Conservation (phyloP, 2,888 invertebrate species). For the Timandra comae region DNA sequence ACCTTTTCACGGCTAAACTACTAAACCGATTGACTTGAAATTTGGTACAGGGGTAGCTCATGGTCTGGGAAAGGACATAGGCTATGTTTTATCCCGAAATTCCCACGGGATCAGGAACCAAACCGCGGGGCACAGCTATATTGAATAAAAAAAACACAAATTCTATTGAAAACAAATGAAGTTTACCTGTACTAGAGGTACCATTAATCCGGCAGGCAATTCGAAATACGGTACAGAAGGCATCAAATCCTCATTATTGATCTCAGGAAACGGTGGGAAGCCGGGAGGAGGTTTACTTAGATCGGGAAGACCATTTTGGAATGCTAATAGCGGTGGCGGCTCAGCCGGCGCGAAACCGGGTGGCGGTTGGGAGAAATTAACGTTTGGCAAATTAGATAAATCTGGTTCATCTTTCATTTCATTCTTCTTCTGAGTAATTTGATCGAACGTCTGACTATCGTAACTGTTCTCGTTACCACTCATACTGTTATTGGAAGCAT, state of each 20-base stretch:
- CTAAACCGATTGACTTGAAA: too few relatives aligned
- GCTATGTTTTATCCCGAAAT: too few relatives aligned
- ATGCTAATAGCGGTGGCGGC: slow-evolving; percentile 50
- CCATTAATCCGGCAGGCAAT: slow-evolving; percentile 97
- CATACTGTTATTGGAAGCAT: slow-evolving; percentile 59
- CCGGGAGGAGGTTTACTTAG: slow-evolving; percentile 92
- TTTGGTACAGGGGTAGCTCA: too few relatives aligned
- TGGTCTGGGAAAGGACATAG: too few relatives aligned
- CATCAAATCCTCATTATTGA: slow-evolving; percentile 83
- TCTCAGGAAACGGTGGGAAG: slow-evolving; percentile 75
- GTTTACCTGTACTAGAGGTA: slow-evolving; percentile 94
- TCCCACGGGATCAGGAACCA: too few relatives aligned
- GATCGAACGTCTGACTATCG: slow-evolving; percentile 65
- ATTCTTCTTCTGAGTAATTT: slow-evolving; percentile 46
- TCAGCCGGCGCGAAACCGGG: slow-evolving; percentile 59
- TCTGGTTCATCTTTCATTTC: slow-evolving; percentile 48
- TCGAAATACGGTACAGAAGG: slow-evolving; percentile 97
- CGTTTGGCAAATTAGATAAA: slow-evolving; percentile 53
- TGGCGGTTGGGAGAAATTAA: slow-evolving; percentile 69
- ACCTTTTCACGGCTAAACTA: too few relatives aligned
- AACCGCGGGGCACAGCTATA: too few relatives aligned
- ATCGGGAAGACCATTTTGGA: slow-evolving; percentile 83
- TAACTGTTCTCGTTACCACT: slow-evolving; percentile 73
- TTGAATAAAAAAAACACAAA: too few relatives aligned
- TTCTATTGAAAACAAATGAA: too few relatives aligned